Evolutionary conservation across 2,113 vertebrate genomes (phyloP).

Genomic region (Calidris pygmaea): DNA sequence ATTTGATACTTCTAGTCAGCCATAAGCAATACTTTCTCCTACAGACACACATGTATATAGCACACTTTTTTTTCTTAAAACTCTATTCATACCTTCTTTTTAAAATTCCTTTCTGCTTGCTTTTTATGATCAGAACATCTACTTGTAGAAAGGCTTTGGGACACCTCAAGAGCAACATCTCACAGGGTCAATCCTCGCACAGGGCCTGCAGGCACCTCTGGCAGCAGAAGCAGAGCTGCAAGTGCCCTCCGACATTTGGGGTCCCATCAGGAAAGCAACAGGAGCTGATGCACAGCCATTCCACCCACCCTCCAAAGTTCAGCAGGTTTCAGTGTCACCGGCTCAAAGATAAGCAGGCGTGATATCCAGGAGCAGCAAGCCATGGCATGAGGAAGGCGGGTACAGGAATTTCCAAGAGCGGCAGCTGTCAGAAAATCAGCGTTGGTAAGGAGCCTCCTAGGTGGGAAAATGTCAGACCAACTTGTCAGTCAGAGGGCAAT

Average conservation of each 20-base stretch:
- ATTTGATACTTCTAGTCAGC: not conserved
- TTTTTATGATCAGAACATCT: not conserved
- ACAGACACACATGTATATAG: not conserved
- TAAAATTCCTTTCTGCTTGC: not conserved
- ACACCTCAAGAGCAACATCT: not conserved
- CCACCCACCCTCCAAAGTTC: not conserved
- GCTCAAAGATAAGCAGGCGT: not conserved
- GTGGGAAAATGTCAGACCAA: not conserved
- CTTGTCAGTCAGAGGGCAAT: not conserved
- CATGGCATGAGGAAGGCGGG: not conserved
- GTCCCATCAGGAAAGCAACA: accelerated
- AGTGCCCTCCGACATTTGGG: not conserved
- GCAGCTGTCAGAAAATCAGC: not conserved
- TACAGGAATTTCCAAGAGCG: not conserved
- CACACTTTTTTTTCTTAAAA: not conserved
- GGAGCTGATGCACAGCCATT: not conserved
- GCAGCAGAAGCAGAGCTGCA: not conserved
- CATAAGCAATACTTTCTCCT: not conserved
- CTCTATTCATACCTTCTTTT: not conserved
- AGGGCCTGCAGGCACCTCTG: not conserved
- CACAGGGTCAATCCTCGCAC: accelerated
- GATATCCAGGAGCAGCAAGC: not conserved
- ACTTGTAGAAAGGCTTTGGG: not conserved
- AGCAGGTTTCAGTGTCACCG: not conserved
- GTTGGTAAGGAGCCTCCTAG: not conserved